These are phyloP conservation scores for Brienomyrus brachyistius DNA, from an alignment of 2,113 vertebrate species.

Conservation along the genomic window DNA sequence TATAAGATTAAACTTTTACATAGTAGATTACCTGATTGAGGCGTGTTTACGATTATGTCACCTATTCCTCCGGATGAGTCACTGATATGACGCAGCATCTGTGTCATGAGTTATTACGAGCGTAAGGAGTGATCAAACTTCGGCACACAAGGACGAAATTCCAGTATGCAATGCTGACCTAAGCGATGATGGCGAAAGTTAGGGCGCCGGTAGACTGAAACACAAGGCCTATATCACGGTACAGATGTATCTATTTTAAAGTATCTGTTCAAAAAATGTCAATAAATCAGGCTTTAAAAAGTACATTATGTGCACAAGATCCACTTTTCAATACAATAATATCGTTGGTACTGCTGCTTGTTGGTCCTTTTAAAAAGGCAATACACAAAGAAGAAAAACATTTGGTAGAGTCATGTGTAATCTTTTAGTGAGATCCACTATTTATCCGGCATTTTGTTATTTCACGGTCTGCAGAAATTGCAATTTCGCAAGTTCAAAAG, in stretches of 20 bases:
- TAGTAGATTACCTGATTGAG: not conserved
- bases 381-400: not conserved
- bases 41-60: not conserved
- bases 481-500: not conserved
- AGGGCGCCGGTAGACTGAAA: not conserved
- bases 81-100: not conserved
- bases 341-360: not conserved
- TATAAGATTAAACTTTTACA: not conserved
- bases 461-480: slow-evolving; percentile 16
- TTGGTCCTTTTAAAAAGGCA: not conserved
- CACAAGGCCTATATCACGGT: not conserved
- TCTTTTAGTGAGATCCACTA: not conserved
- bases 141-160: not conserved
- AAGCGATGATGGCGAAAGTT: not conserved
- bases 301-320: not conserved
- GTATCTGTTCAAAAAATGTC: not conserved
- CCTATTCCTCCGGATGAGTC: not conserved
- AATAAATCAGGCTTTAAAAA: not conserved
- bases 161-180: not conserved
- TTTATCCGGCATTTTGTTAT: not conserved
- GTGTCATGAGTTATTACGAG: not conserved
- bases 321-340: not conserved
- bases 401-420: not conserved
- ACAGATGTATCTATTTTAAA: not conserved
- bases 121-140: not conserved